A percentile compares a stretch with the other conserved stretches of the same genome.
Evolutionary conservation across 2,888 invertebrate species (phyloP).

Genomic region (Ormia ochracea): DNA sequence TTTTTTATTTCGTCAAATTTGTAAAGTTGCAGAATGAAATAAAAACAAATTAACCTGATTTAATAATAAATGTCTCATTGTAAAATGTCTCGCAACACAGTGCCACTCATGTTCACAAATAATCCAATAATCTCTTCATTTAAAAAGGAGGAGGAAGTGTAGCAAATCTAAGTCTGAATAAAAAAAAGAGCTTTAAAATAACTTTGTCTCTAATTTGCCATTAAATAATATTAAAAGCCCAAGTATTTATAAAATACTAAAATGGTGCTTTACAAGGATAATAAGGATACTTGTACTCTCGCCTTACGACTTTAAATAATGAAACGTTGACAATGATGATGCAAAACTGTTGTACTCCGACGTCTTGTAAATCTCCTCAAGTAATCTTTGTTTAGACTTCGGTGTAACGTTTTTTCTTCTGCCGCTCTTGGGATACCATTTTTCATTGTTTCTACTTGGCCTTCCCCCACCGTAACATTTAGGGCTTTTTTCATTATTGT

Average conservation of each 20-base stretch:
- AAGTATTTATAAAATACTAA: conserved; percentile 41
- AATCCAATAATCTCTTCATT: conserved; percentile 43
- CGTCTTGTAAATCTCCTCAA: conserved; percentile 56
- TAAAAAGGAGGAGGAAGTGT: conserved; percentile 26
- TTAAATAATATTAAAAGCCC: conserved; percentile 50
- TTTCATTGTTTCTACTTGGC: conserved; percentile 33
- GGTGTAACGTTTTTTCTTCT: neutral
- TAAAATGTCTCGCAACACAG: conserved; percentile 2
- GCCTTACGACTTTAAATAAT: conserved; percentile 23
- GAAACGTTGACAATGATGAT: conserved; percentile 28
- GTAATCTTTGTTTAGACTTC: conserved; percentile 43
- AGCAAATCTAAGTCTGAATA: conserved; percentile 18
- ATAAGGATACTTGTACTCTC: conserved; percentile 24
- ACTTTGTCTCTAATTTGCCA: conserved; percentile 56
- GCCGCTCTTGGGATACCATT: conserved; percentile 5
- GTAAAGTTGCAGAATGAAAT: conserved; percentile 8
- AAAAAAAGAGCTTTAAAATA: conserved; percentile 32
- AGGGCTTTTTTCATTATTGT: conserved; percentile 76
- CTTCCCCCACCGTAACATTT: conserved; percentile 64
- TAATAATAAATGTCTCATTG: conserved; percentile 21
- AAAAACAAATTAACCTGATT: conserved; percentile 40
- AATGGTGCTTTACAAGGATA: conserved; percentile 25
- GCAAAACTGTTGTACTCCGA: conserved; percentile 38
- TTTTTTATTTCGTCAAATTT: conserved; percentile 15
- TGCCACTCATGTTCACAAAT: conserved; percentile 25